phyloP scores from a whole-genome alignment of 1,140 invertebrate genomes.

The Eumaeus atala region DNA sequence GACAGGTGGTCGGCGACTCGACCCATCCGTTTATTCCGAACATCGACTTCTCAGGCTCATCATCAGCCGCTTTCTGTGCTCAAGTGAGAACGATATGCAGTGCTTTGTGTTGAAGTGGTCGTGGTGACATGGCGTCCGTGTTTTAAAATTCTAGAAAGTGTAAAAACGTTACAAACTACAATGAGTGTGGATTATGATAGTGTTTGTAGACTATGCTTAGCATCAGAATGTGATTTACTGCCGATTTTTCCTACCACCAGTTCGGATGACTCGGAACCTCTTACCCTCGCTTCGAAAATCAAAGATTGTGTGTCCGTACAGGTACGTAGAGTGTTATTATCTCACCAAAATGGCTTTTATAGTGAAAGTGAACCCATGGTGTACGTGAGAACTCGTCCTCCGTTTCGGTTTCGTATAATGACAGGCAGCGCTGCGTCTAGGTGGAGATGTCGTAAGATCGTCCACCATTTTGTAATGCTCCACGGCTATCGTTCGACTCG shows the following conservation, averaged over 20 bases:
- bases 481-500: slow-evolving; percentile 67
- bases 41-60: slow-evolving; percentile 72
- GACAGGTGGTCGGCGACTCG: slow-evolving; percentile 71
- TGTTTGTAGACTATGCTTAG: slow-evolving; percentile 79
- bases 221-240: slow-evolving; percentile 72
- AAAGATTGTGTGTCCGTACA: slow-evolving; percentile 77
- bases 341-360: slow-evolving; percentile 44
- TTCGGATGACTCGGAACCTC: slow-evolving; percentile 73
- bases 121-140: slow-evolving; percentile 71
- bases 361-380: slow-evolving; percentile 71
- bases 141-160: slow-evolving; percentile 53
- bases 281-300: slow-evolving; percentile 75
- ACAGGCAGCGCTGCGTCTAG: slow-evolving; percentile 63
- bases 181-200: slow-evolving; percentile 71
- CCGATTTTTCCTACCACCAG: slow-evolving; percentile 73
- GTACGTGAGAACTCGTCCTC: slow-evolving; percentile 71
- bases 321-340: slow-evolving; percentile 69
- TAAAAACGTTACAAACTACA: slow-evolving; percentile 53
- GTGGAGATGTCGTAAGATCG: slow-evolving; percentile 75
- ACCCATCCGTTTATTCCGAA: slow-evolving; percentile 66
- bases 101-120: slow-evolving; percentile 71
- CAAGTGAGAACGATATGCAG: slow-evolving; percentile 68
- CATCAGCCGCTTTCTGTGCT: slow-evolving; percentile 70
- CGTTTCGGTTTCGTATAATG: slow-evolving; percentile 65
- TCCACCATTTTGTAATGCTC: slow-evolving; percentile 75